Evolutionary conservation across 2,888 invertebrate species (phyloP), one percentile per base, ranked within the genome.

Genomic region (Torymus texanus): DNA sequence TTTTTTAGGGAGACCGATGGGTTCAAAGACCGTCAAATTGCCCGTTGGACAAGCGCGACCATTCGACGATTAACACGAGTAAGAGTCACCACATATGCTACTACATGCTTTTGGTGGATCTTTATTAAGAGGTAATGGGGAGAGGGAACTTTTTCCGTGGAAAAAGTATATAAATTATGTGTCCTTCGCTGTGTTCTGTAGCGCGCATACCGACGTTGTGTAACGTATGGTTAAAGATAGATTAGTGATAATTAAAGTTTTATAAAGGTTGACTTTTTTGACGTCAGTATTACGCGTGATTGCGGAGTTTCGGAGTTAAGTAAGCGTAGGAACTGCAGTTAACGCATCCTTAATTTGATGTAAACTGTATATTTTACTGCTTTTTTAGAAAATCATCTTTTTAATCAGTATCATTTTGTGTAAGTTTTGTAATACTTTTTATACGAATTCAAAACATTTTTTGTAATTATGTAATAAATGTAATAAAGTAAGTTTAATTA

Each of bases 21-120:
- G 81, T 81, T 81, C 81, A 81, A 78, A 78, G 81, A 81, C 78
- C 78, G 78, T 78, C 78, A 78, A 78, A 78, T 81, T 75, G 80
- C 53, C 71, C 75, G 65, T 65, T 70, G 68, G 68, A 70, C 59
- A 73, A 13, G 76, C 76, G 65, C 61, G 59, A 51, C 65, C 18
- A 11, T 51, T 50, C 16, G 21, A 14, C 75, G 75, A 78, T 81
- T 75, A 78, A 67, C 51, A n/a, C 62, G 56, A 2, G 55, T 51
- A 61, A 16, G 56, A 67, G 74, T 63, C 61, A 14, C 70, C 29
- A 5, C 29, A 5, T 29, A 29, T 29, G 29, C 5, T 21, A 5
- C 8, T 29, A 12, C 65, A 61, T 50, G 55, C 63, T 53, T 51
- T 67, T 13, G 24, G 24, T 16, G 71, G 71, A 75, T 78, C 81